Evolutionary conservation across 2,113 vertebrate genomes (phyloP).

Genomic region (Cottus gobio): DNA sequence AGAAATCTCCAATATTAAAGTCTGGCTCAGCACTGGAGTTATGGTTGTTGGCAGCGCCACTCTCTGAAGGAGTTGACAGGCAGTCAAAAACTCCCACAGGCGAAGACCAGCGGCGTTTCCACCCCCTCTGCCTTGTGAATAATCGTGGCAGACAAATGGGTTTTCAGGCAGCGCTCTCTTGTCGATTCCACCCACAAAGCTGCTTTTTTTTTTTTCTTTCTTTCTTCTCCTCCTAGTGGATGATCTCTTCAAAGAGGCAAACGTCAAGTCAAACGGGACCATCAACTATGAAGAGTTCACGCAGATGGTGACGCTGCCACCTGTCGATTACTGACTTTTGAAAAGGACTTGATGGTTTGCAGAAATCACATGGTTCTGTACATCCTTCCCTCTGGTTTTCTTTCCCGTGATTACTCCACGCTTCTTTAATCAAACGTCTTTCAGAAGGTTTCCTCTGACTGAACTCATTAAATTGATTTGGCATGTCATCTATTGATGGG

Average conservation of each 20-base stretch:
- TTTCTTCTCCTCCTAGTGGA: slow-evolving; percentile 84
- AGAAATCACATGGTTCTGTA: not conserved
- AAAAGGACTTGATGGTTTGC: not conserved
- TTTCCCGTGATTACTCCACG: not conserved
- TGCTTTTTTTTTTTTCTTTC: slow-evolving; percentile 20
- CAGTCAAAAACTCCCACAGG: not conserved
- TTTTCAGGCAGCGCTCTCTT: not conserved
- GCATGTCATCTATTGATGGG: too few species aligned
- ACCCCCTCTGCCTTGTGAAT: not conserved
- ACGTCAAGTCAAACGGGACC: slow-evolving; percentile 82
- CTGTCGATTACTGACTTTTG: slow-evolving; percentile 82
- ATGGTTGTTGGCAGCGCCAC: not conserved
- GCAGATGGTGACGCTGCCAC: slow-evolving; percentile 84
- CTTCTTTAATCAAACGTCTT: not conserved
- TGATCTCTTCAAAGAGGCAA: slow-evolving; percentile 89
- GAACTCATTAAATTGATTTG: not conserved
- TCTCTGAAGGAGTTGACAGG: not conserved
- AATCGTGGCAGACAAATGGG: not conserved
- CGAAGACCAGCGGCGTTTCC: not conserved
- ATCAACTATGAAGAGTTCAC: slow-evolving; percentile 91
- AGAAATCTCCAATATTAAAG: not conserved
- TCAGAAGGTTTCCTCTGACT: not conserved
- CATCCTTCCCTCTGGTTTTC: not conserved
- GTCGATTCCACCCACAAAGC: not conserved
- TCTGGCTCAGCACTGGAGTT: not conserved